Percentiles rank a stretch among this genome's conserved stretches.
Conservation (phyloP, 2,888 invertebrate genomes). For the Drosophila austrosaltans region DNA sequence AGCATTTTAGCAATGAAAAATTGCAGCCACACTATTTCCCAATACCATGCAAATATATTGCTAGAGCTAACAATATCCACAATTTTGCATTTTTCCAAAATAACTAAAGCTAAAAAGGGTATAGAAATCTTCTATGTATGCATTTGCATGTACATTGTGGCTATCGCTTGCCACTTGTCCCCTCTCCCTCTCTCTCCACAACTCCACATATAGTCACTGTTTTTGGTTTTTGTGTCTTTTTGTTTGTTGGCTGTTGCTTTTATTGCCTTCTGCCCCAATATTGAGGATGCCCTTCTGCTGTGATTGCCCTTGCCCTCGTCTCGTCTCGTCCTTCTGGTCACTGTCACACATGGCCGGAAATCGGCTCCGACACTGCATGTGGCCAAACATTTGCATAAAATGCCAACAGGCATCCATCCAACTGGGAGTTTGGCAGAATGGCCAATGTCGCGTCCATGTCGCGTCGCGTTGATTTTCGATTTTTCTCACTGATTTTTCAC, state of each 20-base stretch:
- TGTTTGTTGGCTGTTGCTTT: slow-evolving; percentile 61
- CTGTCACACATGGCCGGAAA: slow-evolving; percentile 78
- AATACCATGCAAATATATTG: neutral
- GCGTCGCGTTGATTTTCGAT: slow-evolving; percentile 65
- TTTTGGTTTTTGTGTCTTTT: slow-evolving; percentile 24
- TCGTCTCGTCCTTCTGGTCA: slow-evolving; percentile 47
- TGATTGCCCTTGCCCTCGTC: slow-evolving; percentile 39
- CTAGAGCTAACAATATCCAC: neutral
- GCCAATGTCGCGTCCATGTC: slow-evolving; percentile 21
- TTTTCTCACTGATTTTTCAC: slow-evolving; percentile 75
- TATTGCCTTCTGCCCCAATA: slow-evolving; percentile 50
- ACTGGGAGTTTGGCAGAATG: slow-evolving; percentile 2
- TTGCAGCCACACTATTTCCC: slow-evolving; percentile 1
- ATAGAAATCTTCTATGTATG: neutral
- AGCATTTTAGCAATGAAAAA: neutral
- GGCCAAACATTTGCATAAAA: slow-evolving; percentile 77
- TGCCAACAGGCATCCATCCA: slow-evolving; percentile 52
- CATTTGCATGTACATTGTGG: no score
- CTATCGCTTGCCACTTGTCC: neutral
- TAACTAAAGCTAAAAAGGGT: neutral
- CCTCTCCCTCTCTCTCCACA: neutral
- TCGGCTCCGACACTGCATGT: slow-evolving; percentile 71
- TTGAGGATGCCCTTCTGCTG: slow-evolving; percentile 2
- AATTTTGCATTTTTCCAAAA: no score
- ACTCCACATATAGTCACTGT: neutral